Evolutionary conservation across 1,140 invertebrate species (phyloP).

Genomic region (Brachionus calyciflorus): DNA sequence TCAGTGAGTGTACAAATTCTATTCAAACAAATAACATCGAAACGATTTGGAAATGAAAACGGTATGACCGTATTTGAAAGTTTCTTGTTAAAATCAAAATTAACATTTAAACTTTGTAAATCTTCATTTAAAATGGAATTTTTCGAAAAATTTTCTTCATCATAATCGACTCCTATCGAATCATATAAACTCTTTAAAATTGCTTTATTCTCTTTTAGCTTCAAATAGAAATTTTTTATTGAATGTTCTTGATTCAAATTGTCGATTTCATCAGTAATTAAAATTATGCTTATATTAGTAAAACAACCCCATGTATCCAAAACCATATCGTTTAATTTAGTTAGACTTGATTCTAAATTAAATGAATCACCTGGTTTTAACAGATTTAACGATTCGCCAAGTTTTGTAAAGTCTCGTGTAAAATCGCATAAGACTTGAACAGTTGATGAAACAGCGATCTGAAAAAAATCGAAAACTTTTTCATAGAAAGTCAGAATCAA

Average conservation of each 20-base stretch:
- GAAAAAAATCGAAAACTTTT: background rate
- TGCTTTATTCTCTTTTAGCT: slow-evolving; percentile 14
- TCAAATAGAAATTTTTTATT: slow-evolving; percentile 15
- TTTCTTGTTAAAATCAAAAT: slow-evolving; percentile 27
- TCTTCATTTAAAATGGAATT: slow-evolving; percentile 25
- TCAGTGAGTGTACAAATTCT: background rate
- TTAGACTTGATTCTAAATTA: background rate
- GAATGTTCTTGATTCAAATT: slow-evolving; percentile 5
- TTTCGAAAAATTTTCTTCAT: background rate
- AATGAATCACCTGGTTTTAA: background rate
- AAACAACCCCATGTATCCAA: slow-evolving; percentile 14
- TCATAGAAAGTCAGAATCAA: too few relatives aligned
- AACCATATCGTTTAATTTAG: slow-evolving; percentile 1
- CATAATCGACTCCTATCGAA: background rate
- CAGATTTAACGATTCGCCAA: background rate
- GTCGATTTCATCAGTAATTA: background rate
- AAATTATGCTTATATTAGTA: background rate
- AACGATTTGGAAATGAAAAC: slow-evolving; percentile 19
- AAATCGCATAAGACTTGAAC: slow-evolving; percentile 1
- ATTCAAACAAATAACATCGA: slow-evolving; percentile 19
- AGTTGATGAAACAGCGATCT: background rate
- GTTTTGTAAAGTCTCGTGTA: background rate
- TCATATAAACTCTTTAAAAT: background rate
- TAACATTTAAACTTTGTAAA: background rate
- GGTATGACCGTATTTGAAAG: background rate